These are phyloP conservation scores for Xenotilapia flavipinnis DNA, from an alignment of 2,113 vertebrate species.

Conservation along the genomic window DNA sequence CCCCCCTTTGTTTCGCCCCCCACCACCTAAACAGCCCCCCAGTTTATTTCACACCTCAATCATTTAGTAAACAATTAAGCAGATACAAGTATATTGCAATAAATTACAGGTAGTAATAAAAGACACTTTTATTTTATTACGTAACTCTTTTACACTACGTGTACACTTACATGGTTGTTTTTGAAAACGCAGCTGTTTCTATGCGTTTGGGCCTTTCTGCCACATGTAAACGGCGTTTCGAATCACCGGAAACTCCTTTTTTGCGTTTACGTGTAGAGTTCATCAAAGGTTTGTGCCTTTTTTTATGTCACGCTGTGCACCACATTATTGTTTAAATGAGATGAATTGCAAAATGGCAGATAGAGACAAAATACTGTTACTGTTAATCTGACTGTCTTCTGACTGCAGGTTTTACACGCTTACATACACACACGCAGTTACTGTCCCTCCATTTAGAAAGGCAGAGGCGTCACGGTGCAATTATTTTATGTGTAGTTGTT, in stretches of 20 bases:
- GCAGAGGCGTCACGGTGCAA: accelerated
- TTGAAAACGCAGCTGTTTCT: not conserved
- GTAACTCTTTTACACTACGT: not conserved
- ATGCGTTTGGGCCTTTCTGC: not conserved
- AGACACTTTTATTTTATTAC: not conserved
- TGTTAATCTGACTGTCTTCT: not conserved
- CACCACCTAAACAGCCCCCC: not conserved
- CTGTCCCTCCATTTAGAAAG: not conserved
- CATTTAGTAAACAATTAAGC: not conserved
- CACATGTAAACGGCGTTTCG: accelerated
- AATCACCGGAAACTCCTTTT: not conserved
- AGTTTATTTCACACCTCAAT: not conserved
- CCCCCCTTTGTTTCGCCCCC: not conserved
- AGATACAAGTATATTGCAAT: not conserved
- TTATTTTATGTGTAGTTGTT: not conserved
- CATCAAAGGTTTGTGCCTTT: not conserved
- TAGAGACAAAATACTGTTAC: not conserved
- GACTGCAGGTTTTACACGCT: not conserved
- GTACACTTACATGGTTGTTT: not conserved
- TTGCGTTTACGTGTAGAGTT: not conserved
- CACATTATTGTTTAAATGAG: not conserved
- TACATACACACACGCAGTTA: not conserved
- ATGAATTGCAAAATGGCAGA: not conserved
- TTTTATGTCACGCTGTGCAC: not conserved
- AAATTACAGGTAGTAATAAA: not conserved